Evolutionary conservation across 1,140 invertebrate genomes (phyloP), one percentile per base, ranked within the genome.

Genomic region (Pomacea maculata): DNA sequence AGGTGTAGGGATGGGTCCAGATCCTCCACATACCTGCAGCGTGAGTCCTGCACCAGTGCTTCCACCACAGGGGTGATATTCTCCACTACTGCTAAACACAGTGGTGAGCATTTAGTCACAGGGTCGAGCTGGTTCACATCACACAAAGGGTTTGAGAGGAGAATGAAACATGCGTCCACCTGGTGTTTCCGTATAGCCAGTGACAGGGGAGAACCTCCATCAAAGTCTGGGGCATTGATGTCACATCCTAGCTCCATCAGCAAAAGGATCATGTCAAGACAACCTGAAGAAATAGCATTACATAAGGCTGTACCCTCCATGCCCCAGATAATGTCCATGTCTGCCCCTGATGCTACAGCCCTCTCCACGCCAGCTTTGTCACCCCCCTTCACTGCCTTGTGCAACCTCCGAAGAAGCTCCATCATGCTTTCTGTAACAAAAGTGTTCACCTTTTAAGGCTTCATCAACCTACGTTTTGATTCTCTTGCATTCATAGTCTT

Each of bases 221-320:
- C 77, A 78, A 54, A 78, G n/a, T 78, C 77, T 52, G 45, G 15
- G 3, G n/a, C 52, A 54, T 78, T 78, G 25, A 78, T 54, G 29
- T 78, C 67, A 29, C 77, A 78, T 12, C 77, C 77, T n/a, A 78
- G 65, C 6, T 78, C 65, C 34, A 78, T 19, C 9, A 78, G 65
- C 34, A 70, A 19, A 3, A 34, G 15, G 8, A 68, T 45, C 3
- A 65, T 78, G 52, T 54, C 17, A 11, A 11, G 65, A 21, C 57
- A 19, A 29, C 67, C 65, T 68, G 34, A 68, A n/a, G 10, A n/a
- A 21, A 78, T 57, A 52, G 77, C 77, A 29, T 78, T 64, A 70
- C 77, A 78, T 8, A 78, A 52, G 10, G 77, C 77, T 29, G 67
- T 78, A 77, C 75, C 75, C 61, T 67, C 61, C 77, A 78, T 78